These are phyloP conservation scores for Nysson spinosus DNA, from an alignment of 2,888 invertebrate genomes.

Conservation along the genomic window DNA sequence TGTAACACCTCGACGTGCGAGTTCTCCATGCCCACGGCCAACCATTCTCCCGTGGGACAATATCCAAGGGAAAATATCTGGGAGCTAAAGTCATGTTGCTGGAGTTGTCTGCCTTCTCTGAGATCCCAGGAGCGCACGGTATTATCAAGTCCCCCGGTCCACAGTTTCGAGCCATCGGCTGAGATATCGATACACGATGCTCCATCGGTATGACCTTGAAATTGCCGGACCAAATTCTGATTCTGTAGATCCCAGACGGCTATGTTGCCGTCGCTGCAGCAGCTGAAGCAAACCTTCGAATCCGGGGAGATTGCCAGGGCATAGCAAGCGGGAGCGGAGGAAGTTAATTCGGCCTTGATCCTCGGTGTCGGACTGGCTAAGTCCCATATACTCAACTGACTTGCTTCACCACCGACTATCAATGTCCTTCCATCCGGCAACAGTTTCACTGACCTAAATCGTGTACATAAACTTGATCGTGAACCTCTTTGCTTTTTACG, in stretches of 20 bases:
- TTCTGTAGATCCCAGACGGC: slow-evolving; percentile 98
- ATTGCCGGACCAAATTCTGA: slow-evolving; percentile 91
- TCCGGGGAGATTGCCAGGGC: slow-evolving; percentile 98
- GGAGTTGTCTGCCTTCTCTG: slow-evolving; percentile 92
- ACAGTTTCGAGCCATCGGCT: slow-evolving; percentile 93
- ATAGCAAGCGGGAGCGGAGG: slow-evolving; percentile 96
- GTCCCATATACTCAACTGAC: slow-evolving; percentile 97
- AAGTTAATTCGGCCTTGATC: slow-evolving; percentile 95
- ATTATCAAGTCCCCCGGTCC: slow-evolving; percentile 97
- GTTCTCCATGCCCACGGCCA: slow-evolving; percentile 98
- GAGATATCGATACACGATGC: slow-evolving; percentile 97
- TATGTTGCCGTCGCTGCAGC: slow-evolving; percentile 97
- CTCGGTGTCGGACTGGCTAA: slow-evolving; percentile 92
- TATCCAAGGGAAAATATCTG: slow-evolving; percentile 97
- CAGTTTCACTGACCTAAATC: slow-evolving; percentile 90
- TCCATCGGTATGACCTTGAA: slow-evolving; percentile 96
- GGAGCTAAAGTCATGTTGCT: slow-evolving; percentile 95
- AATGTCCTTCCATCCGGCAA: slow-evolving; percentile 94
- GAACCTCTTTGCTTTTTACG: not conserved
- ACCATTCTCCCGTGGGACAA: slow-evolving; percentile 96
- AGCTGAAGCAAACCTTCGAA: slow-evolving; percentile 97
- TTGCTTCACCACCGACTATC: slow-evolving; percentile 97
- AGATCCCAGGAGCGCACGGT: slow-evolving; percentile 96
- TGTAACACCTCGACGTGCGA: slow-evolving; percentile 95
- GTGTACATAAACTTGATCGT: not conserved